phyloP scores from a whole-genome alignment of 2,113 vertebrate species.

The Chionomys nivalis region DNA sequence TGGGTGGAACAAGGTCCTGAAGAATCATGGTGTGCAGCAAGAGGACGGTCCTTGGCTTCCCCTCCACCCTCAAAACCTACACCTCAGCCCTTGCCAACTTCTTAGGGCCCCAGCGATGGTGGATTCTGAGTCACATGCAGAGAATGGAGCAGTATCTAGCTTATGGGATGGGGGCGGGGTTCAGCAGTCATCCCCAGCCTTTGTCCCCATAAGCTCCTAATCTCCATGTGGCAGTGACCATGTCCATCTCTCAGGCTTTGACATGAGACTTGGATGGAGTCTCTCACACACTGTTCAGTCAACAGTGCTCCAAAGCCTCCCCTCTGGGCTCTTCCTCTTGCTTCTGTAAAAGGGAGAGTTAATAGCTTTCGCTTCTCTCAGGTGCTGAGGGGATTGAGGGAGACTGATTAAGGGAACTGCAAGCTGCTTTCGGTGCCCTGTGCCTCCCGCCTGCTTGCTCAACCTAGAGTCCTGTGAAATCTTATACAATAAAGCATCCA shows the following conservation, averaged over 20 bases:
- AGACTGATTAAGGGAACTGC: rapidly evolving
- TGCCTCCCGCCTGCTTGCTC: neutral
- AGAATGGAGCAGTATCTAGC: neutral
- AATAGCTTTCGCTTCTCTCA: neutral
- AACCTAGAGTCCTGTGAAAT: neutral
- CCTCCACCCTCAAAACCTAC: neutral
- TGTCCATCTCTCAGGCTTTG: neutral
- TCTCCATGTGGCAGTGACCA: rapidly evolving
- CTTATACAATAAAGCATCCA: neutral
- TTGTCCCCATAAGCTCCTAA: neutral
- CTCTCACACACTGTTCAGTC: rapidly evolving
- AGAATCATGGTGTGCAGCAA: neutral
- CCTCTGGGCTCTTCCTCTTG: neutral
- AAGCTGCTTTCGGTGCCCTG: rapidly evolving
- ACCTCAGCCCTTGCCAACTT: neutral
- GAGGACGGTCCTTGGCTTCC: neutral
- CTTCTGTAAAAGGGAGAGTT: neutral
- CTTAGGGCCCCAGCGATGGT: neutral
- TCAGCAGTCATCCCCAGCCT: rapidly evolving
- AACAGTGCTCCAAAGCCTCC: neutral
- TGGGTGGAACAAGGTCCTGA: neutral
- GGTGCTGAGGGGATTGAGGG: neutral
- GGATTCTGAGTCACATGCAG: neutral
- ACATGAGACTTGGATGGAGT: rapidly evolving
- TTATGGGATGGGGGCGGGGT: rapidly evolving